A percentile compares a stretch with the other conserved stretches of the same genome.
Evolutionary conservation across 2,888 invertebrate species (phyloP).

Genomic region (Phyto melanocephala): DNA sequence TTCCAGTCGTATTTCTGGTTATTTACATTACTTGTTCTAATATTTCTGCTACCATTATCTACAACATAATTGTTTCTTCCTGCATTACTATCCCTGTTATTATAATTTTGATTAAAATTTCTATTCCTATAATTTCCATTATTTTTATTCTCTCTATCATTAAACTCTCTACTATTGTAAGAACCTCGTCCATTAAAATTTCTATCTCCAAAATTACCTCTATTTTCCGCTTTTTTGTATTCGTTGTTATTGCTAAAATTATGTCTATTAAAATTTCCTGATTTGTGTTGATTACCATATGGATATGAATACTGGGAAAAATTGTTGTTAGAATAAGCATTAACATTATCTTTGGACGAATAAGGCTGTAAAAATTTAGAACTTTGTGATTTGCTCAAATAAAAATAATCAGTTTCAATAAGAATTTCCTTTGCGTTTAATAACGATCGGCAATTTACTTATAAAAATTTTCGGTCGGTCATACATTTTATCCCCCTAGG

Average conservation of each 20-base stretch:
- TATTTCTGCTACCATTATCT: not conserved
- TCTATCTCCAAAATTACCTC: too few relatives aligned
- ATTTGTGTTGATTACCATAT: not conserved
- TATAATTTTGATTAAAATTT: too few relatives aligned
- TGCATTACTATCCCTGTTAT: too few relatives aligned
- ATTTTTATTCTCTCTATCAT: too few relatives aligned
- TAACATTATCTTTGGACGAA: not conserved
- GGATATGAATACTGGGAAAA: not conserved
- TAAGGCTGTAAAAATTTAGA: not conserved
- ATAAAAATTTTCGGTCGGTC: too few relatives aligned
- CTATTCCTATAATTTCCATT: not conserved
- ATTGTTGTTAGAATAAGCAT: too few relatives aligned
- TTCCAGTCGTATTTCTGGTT: too few relatives aligned
- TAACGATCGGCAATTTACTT: not conserved
- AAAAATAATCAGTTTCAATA: constrained; percentile 42
- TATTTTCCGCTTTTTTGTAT: too few relatives aligned
- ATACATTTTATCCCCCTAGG: too few relatives aligned
- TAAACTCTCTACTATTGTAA: too few relatives aligned
- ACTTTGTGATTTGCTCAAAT: not conserved
- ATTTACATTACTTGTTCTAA: not conserved
- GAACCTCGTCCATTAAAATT: too few relatives aligned
- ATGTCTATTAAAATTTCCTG: not conserved
- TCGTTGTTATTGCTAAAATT: too few relatives aligned
- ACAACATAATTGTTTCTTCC: not conserved
- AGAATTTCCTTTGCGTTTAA: constrained; percentile 42